These are phyloP conservation scores for Eupithecia dodoneata DNA, from an alignment of 2,888 invertebrate species.

Conservation along the genomic window DNA sequence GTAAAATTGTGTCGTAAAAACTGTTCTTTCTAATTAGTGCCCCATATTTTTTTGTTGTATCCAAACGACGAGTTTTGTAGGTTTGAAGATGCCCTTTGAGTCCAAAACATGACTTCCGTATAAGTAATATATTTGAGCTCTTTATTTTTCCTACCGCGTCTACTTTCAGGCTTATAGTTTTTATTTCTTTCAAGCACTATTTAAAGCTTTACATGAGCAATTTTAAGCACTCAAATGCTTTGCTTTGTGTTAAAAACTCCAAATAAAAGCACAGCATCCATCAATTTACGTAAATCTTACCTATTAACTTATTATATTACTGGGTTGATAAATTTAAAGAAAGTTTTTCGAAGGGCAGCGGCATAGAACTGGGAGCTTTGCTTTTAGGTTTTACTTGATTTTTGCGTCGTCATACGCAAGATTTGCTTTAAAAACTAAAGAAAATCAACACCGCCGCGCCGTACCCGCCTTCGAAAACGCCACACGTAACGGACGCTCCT, in stretches of 20 bases:
- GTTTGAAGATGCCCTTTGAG: not conserved
- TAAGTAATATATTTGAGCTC: not conserved
- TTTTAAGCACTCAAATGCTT: not conserved
- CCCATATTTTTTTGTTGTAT: constrained; percentile 53
- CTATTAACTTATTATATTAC: not conserved
- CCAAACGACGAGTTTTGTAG: not conserved
- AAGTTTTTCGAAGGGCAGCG: not conserved
- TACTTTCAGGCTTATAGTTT: not conserved
- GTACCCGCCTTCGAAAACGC: not conserved
- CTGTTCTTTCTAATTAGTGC: constrained; percentile 61
- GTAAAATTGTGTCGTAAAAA: constrained; percentile 76
- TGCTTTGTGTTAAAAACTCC: not conserved
- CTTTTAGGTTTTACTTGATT: too few species aligned
- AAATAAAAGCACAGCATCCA: not conserved
- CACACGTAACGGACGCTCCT: not conserved
- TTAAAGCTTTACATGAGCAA: not conserved
- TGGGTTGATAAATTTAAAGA: not conserved
- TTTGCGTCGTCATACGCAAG: too few species aligned
- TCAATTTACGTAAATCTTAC: not conserved
- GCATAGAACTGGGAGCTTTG: too few species aligned
- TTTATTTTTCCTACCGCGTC: too few species aligned
- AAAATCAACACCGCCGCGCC: too few species aligned
- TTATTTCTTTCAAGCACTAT: not conserved
- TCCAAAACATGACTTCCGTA: not conserved
- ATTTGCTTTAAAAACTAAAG: too few species aligned